phyloP scores from a whole-genome alignment of 2,797 vertebrate genomes.

The Hapalemur alaotrensis region DNA sequence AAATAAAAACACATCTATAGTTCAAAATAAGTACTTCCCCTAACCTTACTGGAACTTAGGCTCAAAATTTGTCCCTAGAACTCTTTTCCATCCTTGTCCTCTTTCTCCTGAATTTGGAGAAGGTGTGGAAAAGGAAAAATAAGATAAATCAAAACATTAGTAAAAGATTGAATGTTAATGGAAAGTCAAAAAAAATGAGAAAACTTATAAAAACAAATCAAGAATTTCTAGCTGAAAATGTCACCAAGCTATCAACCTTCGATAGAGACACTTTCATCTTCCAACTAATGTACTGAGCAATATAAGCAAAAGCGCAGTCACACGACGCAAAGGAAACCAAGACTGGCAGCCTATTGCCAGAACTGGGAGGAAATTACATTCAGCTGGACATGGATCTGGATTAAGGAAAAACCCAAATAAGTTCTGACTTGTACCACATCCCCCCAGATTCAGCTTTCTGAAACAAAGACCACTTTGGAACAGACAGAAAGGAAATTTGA shows the following conservation, averaged over 20 bases:
- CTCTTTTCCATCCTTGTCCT: not conserved
- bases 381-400: not conserved
- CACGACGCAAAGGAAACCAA: not conserved
- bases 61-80: not conserved
- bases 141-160: not conserved
- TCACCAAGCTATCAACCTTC: not conserved
- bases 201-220: not conserved
- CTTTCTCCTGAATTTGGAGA: not conserved
- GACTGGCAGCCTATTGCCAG: not conserved
- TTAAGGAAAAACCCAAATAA: not conserved
- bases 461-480: not conserved
- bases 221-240: not conserved
- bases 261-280: not conserved
- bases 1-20: not conserved
- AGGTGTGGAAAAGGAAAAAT: not conserved
- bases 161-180: not conserved
- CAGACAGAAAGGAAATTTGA: not conserved
- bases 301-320: not conserved
- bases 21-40: not conserved
- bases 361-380: not conserved
- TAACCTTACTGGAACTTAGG: not conserved
- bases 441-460: not conserved
- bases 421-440: not conserved
- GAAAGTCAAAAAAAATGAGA: not conserved
- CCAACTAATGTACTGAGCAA: not conserved